Conservation (phyloP, 2,797 vertebrate genomes). For the Myotis myotis region DNA sequence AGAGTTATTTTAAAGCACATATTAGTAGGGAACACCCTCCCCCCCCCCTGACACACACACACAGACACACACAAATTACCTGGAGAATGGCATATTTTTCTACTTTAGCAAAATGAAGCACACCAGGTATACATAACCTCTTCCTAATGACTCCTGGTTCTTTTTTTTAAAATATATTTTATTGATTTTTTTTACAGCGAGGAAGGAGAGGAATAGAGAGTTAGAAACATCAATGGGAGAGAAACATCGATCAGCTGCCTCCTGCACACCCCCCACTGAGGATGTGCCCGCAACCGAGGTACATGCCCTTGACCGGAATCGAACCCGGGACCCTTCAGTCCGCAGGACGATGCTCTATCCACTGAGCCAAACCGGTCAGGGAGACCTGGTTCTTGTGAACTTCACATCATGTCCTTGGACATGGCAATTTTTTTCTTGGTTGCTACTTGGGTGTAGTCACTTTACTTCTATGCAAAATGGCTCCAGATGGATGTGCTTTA, state of each 20-base stretch:
- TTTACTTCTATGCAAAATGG: background rate
- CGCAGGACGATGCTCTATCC: too few relatives aligned
- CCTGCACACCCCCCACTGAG: too few relatives aligned
- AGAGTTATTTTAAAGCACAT: background rate
- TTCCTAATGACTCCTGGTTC: constrained; percentile 14
- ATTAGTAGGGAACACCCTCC: background rate
- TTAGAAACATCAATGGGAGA: too few relatives aligned
- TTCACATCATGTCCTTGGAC: background rate
- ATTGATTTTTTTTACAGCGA: too few relatives aligned
- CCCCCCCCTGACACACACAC: background rate
- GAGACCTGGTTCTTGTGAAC: background rate
- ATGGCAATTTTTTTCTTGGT: background rate
- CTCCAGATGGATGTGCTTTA: background rate
- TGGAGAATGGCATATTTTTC: background rate
- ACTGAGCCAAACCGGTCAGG: too few relatives aligned
- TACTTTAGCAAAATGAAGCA: background rate
- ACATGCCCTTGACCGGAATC: too few relatives aligned
- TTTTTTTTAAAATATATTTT: background rate
- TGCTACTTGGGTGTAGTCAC: background rate
- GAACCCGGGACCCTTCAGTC: too few relatives aligned
- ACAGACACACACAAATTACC: background rate
- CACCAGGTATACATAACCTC: background rate
- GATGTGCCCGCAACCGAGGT: too few relatives aligned
- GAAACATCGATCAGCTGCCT: too few relatives aligned
- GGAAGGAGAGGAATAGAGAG: too few relatives aligned